These are phyloP conservation scores for Crepidodera aurea DNA, from an alignment of 2,888 invertebrate genomes.

Conservation along the genomic window DNA sequence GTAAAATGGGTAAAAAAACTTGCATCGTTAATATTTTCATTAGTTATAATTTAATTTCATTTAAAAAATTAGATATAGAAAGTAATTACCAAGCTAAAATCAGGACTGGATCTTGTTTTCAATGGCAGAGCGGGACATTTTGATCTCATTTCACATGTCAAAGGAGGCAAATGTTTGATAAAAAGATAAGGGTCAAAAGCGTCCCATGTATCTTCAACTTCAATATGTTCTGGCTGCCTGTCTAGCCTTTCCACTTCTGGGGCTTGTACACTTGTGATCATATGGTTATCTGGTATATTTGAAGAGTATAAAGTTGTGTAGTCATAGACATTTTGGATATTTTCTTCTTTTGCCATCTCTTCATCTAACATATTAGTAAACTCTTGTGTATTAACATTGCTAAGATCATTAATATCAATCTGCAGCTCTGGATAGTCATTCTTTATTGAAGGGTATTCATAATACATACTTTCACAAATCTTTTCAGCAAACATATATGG, in stretches of 20 bases:
- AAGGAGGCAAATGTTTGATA: conserved; percentile 88
- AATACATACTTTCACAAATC: conserved; percentile 59
- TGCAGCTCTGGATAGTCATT: conserved; percentile 59
- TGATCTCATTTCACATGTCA: conserved; percentile 78
- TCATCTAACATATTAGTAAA: conserved; percentile 65
- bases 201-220: conserved; percentile 72
- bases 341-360: conserved; percentile 60
- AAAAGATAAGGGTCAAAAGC: conserved; percentile 90
- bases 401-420: conserved; percentile 58
- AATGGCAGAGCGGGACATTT: conserved; percentile 85
- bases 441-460: conserved; percentile 56
- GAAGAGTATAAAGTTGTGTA: conserved; percentile 53
- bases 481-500: conserved; percentile 52
- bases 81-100: conserved; percentile 90
- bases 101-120: conserved; percentile 90
- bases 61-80: too few species aligned
- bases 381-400: conserved; percentile 61
- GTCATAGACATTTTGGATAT: conserved; percentile 54
- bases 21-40: too few species aligned
- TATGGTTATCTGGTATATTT: conserved; percentile 47
- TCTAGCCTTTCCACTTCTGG: conserved; percentile 55
- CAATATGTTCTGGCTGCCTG: conserved; percentile 58
- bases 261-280: conserved; percentile 55
- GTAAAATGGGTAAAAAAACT: too few species aligned
- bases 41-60: too few species aligned